Conservation (phyloP, 2,113 vertebrate genomes). For the Gadus chalcogrammus region DNA sequence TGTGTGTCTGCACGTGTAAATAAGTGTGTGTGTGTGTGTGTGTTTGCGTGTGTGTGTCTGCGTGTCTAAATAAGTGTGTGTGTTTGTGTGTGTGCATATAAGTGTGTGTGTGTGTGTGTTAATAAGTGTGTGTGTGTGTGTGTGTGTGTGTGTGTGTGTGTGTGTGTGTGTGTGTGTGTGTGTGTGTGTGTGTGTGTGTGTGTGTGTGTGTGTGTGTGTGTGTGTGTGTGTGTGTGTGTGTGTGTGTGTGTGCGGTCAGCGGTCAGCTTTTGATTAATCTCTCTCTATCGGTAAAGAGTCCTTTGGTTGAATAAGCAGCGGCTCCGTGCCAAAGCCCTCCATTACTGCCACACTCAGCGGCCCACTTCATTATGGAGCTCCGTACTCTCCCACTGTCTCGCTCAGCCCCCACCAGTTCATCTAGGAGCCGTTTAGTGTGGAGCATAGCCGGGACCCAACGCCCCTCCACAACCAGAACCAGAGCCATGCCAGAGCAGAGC, state of each 20-base stretch:
- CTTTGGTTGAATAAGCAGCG: conserved; percentile 39
- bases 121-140: too few species aligned
- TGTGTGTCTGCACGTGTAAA: too few species aligned
- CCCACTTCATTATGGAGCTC: conserved; percentile 44
- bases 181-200: too few species aligned
- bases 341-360: conserved; percentile 35
- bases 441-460: conserved; percentile 34
- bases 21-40: too few species aligned
- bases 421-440: conserved; percentile 52
- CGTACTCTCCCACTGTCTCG: conserved; percentile 49
- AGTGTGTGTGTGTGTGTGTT: too few species aligned
- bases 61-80: too few species aligned
- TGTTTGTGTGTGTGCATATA: too few species aligned
- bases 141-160: too few species aligned
- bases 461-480: background rate
- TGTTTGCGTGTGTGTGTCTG: too few species aligned
- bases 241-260: conserved; percentile 24
- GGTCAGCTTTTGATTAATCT: conserved; percentile 38
- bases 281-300: conserved; percentile 31
- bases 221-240: too few species aligned
- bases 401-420: conserved; percentile 59
- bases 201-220: too few species aligned
- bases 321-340: conserved; percentile 32
- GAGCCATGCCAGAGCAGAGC: conserved; percentile 25
- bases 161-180: too few species aligned